These are phyloP conservation scores for Sepiola atlantica DNA, from an alignment of 2,888 invertebrate genomes.

Conservation along the genomic window DNA sequence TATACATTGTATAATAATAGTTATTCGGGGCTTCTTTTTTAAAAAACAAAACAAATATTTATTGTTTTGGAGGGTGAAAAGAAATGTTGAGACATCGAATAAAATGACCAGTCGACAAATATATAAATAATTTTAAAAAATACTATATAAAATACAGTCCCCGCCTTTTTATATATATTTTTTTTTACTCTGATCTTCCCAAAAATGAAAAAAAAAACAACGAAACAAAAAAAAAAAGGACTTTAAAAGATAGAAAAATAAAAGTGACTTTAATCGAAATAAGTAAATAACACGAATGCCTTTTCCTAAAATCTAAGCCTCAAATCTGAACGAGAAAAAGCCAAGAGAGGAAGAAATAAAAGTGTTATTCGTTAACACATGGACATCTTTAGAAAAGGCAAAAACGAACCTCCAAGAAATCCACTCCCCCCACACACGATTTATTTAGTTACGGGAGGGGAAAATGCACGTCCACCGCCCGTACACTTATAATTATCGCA, in stretches of 20 bases:
- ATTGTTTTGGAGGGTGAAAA: not conserved
- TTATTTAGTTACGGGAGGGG: not conserved
- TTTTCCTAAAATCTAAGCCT: not conserved
- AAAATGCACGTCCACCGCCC: not conserved
- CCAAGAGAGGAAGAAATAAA: not conserved
- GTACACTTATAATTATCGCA: not conserved
- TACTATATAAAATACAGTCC: not conserved
- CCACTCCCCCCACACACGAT: not conserved
- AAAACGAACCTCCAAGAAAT: not conserved
- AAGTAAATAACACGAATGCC: not conserved
- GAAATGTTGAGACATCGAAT: not conserved
- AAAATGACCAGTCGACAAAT: not conserved
- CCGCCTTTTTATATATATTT: too few relatives aligned
- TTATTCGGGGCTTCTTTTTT: too few relatives aligned
- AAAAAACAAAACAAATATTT: not conserved
- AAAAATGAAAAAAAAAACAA: not conserved
- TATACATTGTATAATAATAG: not conserved
- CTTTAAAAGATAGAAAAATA: not conserved
- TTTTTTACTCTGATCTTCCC: too few relatives aligned
- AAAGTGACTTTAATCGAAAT: not conserved
- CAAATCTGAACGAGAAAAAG: not conserved
- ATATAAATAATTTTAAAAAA: too few relatives aligned
- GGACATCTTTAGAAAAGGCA: not conserved
- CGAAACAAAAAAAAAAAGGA: not conserved
- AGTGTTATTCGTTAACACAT: conserved; percentile 12